These are phyloP conservation scores for Argyresthia albistria DNA, from an alignment of 2,888 invertebrate species.

Conservation along the genomic window DNA sequence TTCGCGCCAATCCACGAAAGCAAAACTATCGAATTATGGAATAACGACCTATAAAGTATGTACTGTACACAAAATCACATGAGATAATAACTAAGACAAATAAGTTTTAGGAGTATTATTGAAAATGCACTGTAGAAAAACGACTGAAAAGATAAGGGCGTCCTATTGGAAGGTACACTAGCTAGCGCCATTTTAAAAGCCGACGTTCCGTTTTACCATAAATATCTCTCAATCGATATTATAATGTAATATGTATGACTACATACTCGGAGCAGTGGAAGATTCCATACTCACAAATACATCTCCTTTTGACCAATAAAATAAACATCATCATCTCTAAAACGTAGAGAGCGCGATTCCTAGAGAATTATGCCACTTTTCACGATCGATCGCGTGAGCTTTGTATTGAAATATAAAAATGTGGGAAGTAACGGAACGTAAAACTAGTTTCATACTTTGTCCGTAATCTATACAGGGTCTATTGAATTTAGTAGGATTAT, in stretches of 20 bases:
- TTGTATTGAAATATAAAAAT: too few species aligned
- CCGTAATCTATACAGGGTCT: constrained; percentile 13
- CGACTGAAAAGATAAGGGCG: too few species aligned
- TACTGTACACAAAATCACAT: too few species aligned
- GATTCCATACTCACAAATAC: too few species aligned
- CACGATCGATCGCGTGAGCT: too few species aligned
- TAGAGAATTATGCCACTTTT: not conserved
- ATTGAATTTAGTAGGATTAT: constrained; percentile 43
- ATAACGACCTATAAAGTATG: too few species aligned
- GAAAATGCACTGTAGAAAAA: too few species aligned
- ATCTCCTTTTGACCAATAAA: not conserved
- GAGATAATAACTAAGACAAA: not conserved
- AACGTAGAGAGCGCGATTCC: not conserved
- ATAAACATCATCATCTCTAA: not conserved
- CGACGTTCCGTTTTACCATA: not conserved
- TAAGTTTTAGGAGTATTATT: not conserved
- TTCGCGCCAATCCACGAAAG: constrained; percentile 1
- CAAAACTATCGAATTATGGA: too few species aligned
- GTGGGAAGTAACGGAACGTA: constrained; percentile 35
- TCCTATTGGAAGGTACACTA: too few species aligned
- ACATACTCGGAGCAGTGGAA: too few species aligned
- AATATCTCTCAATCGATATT: not conserved
- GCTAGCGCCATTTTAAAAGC: too few species aligned
- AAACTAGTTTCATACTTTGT: constrained; percentile 8
- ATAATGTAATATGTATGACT: too few species aligned